Percentiles rank a stretch among this genome's conserved stretches.
phyloP scores from a whole-genome alignment of 2,888 invertebrate species.

The Germaria angustata region DNA sequence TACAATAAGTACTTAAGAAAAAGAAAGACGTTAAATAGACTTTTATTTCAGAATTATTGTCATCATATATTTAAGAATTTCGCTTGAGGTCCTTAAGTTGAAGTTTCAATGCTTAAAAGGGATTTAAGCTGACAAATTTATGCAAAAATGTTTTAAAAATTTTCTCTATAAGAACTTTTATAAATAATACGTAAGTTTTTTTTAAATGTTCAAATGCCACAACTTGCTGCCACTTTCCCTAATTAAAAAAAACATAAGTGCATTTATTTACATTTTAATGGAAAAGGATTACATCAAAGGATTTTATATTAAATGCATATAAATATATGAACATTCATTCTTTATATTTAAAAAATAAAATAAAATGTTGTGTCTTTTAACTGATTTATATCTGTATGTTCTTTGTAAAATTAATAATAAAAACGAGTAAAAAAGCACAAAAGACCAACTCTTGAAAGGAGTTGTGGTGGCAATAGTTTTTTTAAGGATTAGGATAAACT shows the following conservation, averaged over 20 bases:
- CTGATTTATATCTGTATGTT: background rate
- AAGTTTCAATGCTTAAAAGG: no score
- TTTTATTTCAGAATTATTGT: no score
- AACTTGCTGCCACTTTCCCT: no score
- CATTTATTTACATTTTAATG: background rate
- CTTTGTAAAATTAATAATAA: background rate
- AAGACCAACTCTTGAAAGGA: background rate
- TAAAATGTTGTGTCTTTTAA: constrained; percentile 12
- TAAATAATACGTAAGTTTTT: no score
- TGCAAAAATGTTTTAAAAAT: no score
- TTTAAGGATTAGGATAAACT: background rate
- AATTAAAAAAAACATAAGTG: background rate
- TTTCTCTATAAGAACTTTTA: no score
- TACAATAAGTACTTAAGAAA: no score
- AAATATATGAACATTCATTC: background rate
- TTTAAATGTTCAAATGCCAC: no score
- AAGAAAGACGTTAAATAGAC: no score
- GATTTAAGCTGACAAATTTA: no score
- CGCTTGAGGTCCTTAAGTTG: no score
- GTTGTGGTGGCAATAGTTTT: background rate
- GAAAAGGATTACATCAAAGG: background rate
- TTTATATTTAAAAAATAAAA: background rate
- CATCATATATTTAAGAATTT: no score
- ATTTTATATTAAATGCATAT: background rate
- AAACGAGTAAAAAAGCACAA: background rate